Percentiles rank a stretch among this genome's conserved stretches.
Conservation (phyloP, 2,113 vertebrate genomes). For the Salvelinus sp. region DNA sequence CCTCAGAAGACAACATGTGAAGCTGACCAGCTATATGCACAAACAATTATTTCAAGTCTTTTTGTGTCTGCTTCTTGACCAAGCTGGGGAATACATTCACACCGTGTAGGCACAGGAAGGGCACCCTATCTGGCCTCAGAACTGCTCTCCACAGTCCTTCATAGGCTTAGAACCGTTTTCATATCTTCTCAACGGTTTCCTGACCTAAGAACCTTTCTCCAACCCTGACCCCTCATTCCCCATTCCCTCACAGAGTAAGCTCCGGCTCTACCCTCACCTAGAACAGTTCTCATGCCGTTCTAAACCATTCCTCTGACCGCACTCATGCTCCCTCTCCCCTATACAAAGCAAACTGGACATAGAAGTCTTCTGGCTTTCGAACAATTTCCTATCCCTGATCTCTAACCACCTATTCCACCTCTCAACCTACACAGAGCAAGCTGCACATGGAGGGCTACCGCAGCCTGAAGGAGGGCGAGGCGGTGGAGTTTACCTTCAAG, state of each 20-base stretch:
- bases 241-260: no score
- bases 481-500: constrained; percentile 92
- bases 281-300: no score
- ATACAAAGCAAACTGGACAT: no score
- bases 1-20: background rate
- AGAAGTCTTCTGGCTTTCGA: background rate
- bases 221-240: background rate
- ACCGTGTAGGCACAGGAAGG: background rate
- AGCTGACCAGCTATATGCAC: background rate
- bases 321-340: no score
- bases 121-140: background rate
- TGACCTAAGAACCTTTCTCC: background rate
- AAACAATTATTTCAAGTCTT: background rate
- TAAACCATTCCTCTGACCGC: background rate
- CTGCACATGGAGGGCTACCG: constrained; percentile 96
- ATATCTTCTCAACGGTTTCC: background rate
- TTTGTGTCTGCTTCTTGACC: background rate
- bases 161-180: background rate
- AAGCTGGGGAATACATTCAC: background rate
- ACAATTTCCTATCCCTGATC: background rate
- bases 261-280: no score
- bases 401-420: background rate
- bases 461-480: constrained; percentile 90
- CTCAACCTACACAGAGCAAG: constrained; percentile 79
- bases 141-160: background rate